phyloP scores from a whole-genome alignment of 2,888 invertebrate species.

The Piscicola geometra region DNA sequence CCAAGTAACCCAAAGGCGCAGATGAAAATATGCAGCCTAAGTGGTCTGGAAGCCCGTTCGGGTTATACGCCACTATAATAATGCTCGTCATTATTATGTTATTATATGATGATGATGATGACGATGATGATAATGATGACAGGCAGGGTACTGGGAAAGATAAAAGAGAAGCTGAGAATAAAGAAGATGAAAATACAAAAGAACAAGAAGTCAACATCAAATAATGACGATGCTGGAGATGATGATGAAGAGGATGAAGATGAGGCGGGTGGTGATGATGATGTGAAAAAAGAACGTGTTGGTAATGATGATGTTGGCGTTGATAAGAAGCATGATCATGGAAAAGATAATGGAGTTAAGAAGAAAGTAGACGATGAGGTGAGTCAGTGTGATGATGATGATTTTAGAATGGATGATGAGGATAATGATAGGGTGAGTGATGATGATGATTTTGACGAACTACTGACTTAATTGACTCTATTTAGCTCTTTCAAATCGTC shows the following conservation, averaged over 20 bases:
- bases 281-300: constrained; percentile 4
- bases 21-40: too few species aligned
- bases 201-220: constrained; percentile 17
- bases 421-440: constrained; percentile 1
- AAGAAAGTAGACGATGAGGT: constrained; percentile 15
- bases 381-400: too few species aligned
- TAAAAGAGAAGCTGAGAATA: constrained; percentile 34
- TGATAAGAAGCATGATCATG: neutral
- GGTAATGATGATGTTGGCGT: constrained; percentile 23
- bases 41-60: too few species aligned
- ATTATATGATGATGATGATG: too few species aligned
- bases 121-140: neutral
- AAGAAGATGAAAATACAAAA: constrained; percentile 38
- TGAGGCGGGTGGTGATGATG: neutral
- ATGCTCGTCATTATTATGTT: too few species aligned
- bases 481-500: neutral
- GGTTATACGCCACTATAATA: too few species aligned
- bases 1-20: too few species aligned
- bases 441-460: neutral
- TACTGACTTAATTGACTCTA: neutral
- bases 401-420: constrained; percentile 21
- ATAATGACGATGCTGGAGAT: constrained; percentile 4
- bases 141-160: constrained; percentile 29
- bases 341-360: constrained; percentile 7
- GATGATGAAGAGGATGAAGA: constrained; percentile 12